Base-by-base conservation (phyloP, 2,888 invertebrate species). In the Lepidochitona cinerea region DNA sequence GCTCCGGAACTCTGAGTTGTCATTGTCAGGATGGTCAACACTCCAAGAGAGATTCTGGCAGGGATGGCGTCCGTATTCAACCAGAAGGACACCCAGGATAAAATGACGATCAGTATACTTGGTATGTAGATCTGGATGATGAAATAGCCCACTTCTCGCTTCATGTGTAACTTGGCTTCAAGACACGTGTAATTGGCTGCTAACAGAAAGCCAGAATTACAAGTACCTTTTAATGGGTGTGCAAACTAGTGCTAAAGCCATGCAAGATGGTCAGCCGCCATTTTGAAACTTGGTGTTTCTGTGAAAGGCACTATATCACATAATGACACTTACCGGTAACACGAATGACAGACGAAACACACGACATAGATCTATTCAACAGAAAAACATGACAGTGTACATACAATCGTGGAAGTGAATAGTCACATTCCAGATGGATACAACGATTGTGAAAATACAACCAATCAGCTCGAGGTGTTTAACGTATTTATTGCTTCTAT, bases 31-130 rank as follows among this genome's bases (percentile, higher is more conserved):
- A 96, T 92, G 68, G 96, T 97, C 53, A 97, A 93, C 70, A 97
- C 96, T 67, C 96, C 96, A 26, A 97, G 91, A 0, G 96, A 96
- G 74, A 97, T 96, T 74, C 97, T 93, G 0, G 96, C 96, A 0
- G 97, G 97, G 83, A 96, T 96, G 6, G 97, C 96, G 90, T 96
- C 96, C 54, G 84, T 79, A 75, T 84, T 96, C 85, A 97, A 96
- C 97, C 97, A 97, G 92, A 97, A 97, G 0, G 97, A 96, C 82
- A 97, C 96, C 97, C 97, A 97, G 93, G 96, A 96, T 96, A 97
- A 96, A 74, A 97, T 96, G 65, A 97, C 97, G 88, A 97, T 97
- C 81, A 97, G 92, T 0, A 96, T 96, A 0, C 96, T 96, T 0
- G 96, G 96, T 84, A 96, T 96, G 90, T 97, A 97, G 0, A 96